Evolutionary conservation across 2,797 vertebrate genomes (phyloP).

Genomic region (Sarcoramphus papa): DNA sequence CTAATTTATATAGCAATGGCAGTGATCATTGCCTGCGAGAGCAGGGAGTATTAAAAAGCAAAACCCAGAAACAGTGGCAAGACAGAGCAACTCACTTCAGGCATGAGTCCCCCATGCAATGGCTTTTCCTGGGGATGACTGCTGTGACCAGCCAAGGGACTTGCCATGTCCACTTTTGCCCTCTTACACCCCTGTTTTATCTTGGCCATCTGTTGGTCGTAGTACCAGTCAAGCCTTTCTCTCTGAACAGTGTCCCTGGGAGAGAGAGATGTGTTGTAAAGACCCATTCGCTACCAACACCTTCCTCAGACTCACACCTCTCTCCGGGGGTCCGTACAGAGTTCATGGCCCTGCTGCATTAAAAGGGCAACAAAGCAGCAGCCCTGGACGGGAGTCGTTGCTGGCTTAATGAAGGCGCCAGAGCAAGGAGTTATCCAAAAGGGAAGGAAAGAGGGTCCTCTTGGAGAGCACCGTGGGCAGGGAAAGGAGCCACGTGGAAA

Average conservation of each 20-base stretch:
- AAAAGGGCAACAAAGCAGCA: not conserved
- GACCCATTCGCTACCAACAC: not conserved
- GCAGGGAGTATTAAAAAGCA: not conserved
- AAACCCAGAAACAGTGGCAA: not conserved
- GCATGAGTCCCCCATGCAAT: not conserved
- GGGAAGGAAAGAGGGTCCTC: not conserved
- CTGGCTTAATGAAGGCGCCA: not conserved
- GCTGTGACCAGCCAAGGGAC: not conserved
- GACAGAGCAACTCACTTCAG: not conserved
- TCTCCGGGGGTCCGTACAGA: not conserved
- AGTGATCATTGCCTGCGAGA: not conserved
- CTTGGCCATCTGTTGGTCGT: not conserved
- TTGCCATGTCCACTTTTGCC: not conserved
- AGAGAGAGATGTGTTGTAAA: not conserved
- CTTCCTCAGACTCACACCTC: not conserved
- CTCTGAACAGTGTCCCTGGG: not conserved
- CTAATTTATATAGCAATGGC: not conserved
- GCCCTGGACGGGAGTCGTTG: not conserved
- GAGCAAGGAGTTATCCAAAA: not conserved
- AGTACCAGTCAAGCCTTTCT: not conserved
- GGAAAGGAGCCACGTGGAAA: not conserved
- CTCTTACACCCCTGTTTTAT: not conserved
- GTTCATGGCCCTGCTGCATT: not conserved
- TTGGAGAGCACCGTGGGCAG: not conserved
- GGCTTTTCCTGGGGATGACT: too few species aligned